These are phyloP conservation scores for Mastomys natalensis DNA, from an alignment of 2,113 vertebrate genomes.

Conservation along the genomic window DNA sequence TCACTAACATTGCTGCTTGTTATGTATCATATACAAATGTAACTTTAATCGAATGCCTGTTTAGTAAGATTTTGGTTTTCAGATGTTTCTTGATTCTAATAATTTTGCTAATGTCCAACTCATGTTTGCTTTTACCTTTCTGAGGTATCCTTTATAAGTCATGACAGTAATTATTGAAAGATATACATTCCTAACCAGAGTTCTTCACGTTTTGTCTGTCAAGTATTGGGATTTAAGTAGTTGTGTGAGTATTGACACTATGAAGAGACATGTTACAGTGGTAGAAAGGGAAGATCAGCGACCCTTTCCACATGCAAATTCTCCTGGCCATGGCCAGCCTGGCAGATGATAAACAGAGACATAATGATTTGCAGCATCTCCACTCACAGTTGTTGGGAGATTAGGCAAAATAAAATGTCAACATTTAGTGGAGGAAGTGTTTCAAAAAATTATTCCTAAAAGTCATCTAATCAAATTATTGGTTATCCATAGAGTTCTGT, in stretches of 20 bases:
- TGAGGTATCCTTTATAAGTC: neutral
- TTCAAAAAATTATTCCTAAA: neutral
- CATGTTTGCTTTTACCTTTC: neutral
- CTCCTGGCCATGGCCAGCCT: neutral
- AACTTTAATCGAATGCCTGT: neutral
- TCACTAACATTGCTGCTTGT: neutral
- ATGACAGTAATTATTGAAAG: neutral
- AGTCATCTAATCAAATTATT: neutral
- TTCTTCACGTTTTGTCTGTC: neutral
- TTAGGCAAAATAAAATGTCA: neutral
- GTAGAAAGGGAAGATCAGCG: neutral
- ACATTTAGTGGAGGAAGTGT: neutral
- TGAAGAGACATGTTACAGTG: neutral
- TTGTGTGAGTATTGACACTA: neutral
- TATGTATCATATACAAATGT: neutral
- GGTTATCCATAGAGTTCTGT: neutral
- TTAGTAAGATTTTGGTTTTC: neutral
- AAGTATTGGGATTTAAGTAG: neutral
- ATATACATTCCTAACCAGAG: neutral
- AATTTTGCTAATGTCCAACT: neutral
- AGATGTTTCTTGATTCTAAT: neutral
- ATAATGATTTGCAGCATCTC: neutral
- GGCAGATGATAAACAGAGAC: neutral
- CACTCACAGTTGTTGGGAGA: neutral
- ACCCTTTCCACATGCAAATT: neutral